A percentile compares a stretch with the other conserved stretches of the same genome.
phyloP scores from a whole-genome alignment of 1,140 invertebrate genomes.

The Octopus sinensis region DNA sequence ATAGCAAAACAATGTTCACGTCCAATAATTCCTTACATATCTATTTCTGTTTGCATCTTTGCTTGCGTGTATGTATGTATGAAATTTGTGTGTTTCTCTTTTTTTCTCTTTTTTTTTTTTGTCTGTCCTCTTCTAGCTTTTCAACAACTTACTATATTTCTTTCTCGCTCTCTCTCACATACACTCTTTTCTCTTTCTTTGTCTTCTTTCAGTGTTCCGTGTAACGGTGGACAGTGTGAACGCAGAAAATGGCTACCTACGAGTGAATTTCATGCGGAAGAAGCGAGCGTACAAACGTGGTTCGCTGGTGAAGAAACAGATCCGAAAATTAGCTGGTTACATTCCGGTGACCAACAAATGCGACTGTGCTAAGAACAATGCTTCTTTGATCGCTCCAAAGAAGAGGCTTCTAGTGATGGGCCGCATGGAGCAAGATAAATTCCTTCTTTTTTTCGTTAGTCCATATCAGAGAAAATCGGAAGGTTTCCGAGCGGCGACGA shows the following conservation, averaged over 20 bases:
- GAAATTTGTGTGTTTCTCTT: neutral
- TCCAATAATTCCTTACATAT: neutral
- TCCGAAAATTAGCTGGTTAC: constrained; percentile 3
- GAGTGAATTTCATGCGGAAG: neutral
- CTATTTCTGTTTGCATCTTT: neutral
- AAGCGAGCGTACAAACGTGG: constrained; percentile 1
- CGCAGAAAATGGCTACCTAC: neutral
- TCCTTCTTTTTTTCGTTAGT: neutral
- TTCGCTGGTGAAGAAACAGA: neutral
- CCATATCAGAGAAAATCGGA: constrained; percentile 11
- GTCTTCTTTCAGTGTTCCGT: constrained; percentile 3
- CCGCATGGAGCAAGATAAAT: neutral
- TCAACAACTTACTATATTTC: neutral
- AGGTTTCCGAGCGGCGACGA: neutral
- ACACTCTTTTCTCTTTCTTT: neutral
- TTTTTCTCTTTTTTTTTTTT: neutral
- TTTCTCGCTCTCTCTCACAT: neutral
- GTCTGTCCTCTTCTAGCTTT: neutral
- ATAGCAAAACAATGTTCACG: no score
- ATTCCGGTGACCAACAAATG: neutral
- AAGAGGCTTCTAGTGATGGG: constrained; percentile 3
- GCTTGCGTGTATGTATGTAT: neutral
- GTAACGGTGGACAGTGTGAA: neutral
- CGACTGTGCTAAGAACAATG: neutral
- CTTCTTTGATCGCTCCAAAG: neutral